Conservation (phyloP, 2,797 vertebrate genomes). For the Tragopan temminckii region DNA sequence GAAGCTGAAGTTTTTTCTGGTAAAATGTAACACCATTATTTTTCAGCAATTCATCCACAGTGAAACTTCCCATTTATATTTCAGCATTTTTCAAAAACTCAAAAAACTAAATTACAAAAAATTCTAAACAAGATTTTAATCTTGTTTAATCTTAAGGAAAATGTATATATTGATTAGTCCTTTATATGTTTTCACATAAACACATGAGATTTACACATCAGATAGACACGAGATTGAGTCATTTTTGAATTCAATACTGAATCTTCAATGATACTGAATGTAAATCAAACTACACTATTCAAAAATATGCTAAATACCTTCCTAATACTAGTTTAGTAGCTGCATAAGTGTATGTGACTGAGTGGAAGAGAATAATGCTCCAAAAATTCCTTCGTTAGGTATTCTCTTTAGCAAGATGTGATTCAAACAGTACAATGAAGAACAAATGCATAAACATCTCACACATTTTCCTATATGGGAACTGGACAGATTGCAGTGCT, state of each 20-base stretch:
- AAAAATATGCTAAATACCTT: not conserved
- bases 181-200: no score
- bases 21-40: not conserved
- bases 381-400: not conserved
- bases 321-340: not conserved
- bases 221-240: not conserved
- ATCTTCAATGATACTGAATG: not conserved
- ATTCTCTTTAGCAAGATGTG: not conserved
- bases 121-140: not conserved
- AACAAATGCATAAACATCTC: not conserved
- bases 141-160: no score
- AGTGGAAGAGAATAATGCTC: not conserved
- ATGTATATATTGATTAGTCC: not conserved
- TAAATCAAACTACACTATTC: not conserved
- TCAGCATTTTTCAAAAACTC: not conserved
- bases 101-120: not conserved
- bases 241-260: not conserved
- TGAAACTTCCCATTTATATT: not conserved
- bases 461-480: not conserved
- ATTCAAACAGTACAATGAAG: not conserved
- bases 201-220: no score
- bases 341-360: not conserved
- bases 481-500: not conserved
- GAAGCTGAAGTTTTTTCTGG: not conserved
- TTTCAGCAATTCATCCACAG: not conserved